These are phyloP conservation scores for Brienomyrus longianalis DNA, from an alignment of 2,113 vertebrate species.

Conservation along the genomic window DNA sequence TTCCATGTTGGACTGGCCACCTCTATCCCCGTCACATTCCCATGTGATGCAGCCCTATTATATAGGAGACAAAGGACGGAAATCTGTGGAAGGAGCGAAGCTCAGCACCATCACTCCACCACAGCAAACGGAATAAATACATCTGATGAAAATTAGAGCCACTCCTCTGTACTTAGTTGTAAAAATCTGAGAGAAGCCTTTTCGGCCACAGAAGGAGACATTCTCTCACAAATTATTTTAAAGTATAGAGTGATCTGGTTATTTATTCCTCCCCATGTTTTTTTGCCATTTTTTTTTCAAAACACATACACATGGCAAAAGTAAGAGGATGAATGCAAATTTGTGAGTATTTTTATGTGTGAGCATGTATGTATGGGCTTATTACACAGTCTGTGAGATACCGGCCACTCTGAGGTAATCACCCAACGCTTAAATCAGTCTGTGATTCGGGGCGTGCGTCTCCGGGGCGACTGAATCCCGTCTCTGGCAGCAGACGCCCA, in stretches of 20 bases:
- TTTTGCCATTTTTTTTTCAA: background rate
- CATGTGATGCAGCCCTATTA: slow-evolving; percentile 53
- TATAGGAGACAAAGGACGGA: slow-evolving; percentile 61
- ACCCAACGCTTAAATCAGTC: slow-evolving; percentile 2
- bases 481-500: background rate
- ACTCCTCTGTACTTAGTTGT: slow-evolving; percentile 6
- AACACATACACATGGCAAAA: background rate
- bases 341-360: background rate
- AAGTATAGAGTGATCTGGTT: background rate
- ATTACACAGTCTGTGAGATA: background rate
- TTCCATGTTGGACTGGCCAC: slow-evolving; percentile 32
- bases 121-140: background rate
- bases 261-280: background rate
- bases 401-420: background rate
- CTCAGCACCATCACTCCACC: slow-evolving; percentile 28
- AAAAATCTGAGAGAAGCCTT: slow-evolving; percentile 11
- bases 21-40: slow-evolving; percentile 42
- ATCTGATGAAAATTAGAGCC: background rate
- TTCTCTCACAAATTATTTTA: background rate
- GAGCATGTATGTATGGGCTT: background rate
- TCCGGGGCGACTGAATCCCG: background rate
- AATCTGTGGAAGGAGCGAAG: slow-evolving; percentile 57
- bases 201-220: background rate
- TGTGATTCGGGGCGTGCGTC: background rate
- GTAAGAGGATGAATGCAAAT: background rate